phyloP scores from a whole-genome alignment of 2,888 invertebrate genomes.

The Campoplex capitator region DNA sequence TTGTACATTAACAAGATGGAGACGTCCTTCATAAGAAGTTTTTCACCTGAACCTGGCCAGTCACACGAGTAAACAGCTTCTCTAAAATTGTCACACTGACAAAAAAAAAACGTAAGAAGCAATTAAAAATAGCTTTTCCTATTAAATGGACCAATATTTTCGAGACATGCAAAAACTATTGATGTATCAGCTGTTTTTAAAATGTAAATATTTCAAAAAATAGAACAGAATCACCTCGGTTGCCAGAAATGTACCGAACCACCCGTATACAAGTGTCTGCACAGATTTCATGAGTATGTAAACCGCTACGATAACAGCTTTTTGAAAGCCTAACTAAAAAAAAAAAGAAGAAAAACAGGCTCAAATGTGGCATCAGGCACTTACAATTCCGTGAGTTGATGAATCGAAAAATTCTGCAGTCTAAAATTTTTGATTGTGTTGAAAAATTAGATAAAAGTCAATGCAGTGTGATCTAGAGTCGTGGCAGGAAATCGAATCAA shows the following conservation, averaged over 20 bases:
- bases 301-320: background rate
- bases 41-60: constrained; percentile 60
- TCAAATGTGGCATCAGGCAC: background rate
- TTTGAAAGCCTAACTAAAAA: background rate
- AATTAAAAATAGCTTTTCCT: no score
- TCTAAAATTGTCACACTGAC: constrained; percentile 56
- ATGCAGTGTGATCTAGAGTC: no score
- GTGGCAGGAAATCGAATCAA: no score
- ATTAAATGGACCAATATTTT: no score
- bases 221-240: constrained; percentile 1
- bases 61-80: constrained; percentile 55
- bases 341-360: background rate
- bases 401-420: background rate
- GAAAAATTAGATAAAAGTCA: no score
- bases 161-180: no score
- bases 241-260: constrained; percentile 24
- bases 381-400: background rate
- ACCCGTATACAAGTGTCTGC: constrained; percentile 57
- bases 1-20: constrained; percentile 60
- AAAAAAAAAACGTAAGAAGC: background rate
- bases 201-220: no score
- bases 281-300: constrained; percentile 50
- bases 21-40: constrained; percentile 51
- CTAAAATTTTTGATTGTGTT: background rate
- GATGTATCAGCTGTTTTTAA: no score